Evolutionary conservation across 2,888 invertebrate species (phyloP).

Genomic region (Acleris emargana): DNA sequence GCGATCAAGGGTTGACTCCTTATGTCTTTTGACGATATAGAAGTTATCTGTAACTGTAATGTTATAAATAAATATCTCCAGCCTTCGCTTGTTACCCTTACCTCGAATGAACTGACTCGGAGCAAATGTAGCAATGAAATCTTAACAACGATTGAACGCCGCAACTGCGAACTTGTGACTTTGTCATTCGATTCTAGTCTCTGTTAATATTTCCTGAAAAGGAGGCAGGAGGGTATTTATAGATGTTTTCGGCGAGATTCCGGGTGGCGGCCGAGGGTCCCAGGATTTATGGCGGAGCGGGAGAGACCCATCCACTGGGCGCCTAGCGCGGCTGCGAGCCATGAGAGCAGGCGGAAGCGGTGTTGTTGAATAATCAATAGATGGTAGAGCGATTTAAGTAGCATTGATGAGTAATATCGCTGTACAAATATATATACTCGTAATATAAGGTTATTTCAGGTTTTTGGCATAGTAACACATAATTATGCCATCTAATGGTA

Average conservation of each 20-base stretch:
- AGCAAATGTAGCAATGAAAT: not conserved
- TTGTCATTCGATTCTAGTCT: slow-evolving; percentile 58
- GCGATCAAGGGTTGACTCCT: too few relatives aligned
- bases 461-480: too few relatives aligned
- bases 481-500: too few relatives aligned
- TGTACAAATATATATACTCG: not conserved
- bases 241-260: slow-evolving; percentile 81
- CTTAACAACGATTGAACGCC: not conserved
- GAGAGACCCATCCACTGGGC: slow-evolving; percentile 82
- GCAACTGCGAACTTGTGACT: slow-evolving; percentile 49
- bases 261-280: slow-evolving; percentile 82
- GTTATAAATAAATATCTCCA: too few relatives aligned
- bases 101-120: too few relatives aligned
- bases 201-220: slow-evolving; percentile 81
- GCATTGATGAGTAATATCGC: not conserved
- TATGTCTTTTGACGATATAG: too few relatives aligned
- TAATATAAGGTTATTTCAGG: too few relatives aligned
- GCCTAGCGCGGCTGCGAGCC: slow-evolving; percentile 55
- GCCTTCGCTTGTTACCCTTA: too few relatives aligned
- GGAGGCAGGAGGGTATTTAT: slow-evolving; percentile 79
- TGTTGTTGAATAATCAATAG: slow-evolving; percentile 23
- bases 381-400: not conserved
- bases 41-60: too few relatives aligned
- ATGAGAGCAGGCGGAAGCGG: slow-evolving; percentile 39
- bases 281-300: slow-evolving; percentile 82